Percentiles rank a stretch among this genome's conserved stretches.
These are phyloP conservation scores for Troides aeacus DNA, from an alignment of 2,888 invertebrate species.

Conservation along the genomic window DNA sequence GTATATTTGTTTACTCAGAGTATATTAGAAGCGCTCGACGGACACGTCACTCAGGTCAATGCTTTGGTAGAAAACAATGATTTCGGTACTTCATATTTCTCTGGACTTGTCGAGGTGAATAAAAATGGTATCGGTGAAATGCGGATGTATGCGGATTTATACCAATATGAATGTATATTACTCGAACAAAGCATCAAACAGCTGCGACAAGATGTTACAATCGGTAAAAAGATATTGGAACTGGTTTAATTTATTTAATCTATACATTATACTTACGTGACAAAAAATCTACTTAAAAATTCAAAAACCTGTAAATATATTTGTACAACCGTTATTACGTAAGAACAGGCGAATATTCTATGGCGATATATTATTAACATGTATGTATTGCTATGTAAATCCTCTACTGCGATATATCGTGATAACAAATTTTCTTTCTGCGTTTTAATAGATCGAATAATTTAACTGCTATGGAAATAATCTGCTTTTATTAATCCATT, in stretches of 20 bases:
- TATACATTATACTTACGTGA: too few relatives aligned
- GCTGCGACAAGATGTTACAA: constrained; percentile 52
- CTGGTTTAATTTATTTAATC: constrained; percentile 33
- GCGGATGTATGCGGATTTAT: constrained; percentile 49
- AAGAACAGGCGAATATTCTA: too few relatives aligned
- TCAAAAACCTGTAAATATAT: too few relatives aligned
- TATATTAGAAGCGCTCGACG: constrained; percentile 72
- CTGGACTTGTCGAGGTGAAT: constrained; percentile 52
- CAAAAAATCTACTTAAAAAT: too few relatives aligned
- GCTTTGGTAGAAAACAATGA: constrained; percentile 65
- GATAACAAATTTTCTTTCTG: too few relatives aligned
- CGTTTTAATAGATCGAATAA: too few relatives aligned
- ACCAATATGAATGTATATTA: constrained; percentile 52
- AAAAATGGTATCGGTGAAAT: constrained; percentile 52
- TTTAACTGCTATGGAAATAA: too few relatives aligned
- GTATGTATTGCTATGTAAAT: too few relatives aligned
- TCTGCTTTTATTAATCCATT: too few relatives aligned
- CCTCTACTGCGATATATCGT: too few relatives aligned
- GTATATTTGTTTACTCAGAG: constrained; percentile 80
- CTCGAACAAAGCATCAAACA: constrained; percentile 52
- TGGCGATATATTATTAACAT: too few relatives aligned
- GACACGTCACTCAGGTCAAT: constrained; percentile 44
- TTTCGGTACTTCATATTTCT: constrained; percentile 61
- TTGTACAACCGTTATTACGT: too few relatives aligned
- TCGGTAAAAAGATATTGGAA: constrained; percentile 57